Conservation (phyloP, 2,797 vertebrate genomes). For the Percopsis omiscomaycus region DNA sequence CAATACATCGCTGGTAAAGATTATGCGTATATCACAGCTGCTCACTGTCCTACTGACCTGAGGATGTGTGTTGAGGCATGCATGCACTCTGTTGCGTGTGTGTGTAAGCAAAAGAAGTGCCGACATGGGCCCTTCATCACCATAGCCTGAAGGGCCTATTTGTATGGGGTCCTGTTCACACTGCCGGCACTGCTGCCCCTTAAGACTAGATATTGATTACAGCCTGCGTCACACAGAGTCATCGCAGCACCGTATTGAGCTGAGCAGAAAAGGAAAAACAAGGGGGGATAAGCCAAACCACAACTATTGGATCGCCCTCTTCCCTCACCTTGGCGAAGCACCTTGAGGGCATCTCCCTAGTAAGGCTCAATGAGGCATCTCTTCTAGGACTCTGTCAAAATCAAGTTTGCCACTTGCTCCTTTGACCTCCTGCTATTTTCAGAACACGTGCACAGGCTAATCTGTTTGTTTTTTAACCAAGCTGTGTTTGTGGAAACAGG, state of each 20-base stretch:
- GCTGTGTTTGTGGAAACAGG: slow-evolving; percentile 39
- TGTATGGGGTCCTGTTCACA: slow-evolving; percentile 25
- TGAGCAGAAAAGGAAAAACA: slow-evolving; percentile 22
- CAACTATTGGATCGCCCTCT: slow-evolving; percentile 13
- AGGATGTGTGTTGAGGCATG: slow-evolving; percentile 1
- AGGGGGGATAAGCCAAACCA: slow-evolving; percentile 22
- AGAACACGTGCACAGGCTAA: slow-evolving; percentile 25
- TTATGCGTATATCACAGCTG: slow-evolving; percentile 35
- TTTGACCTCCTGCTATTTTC: slow-evolving; percentile 51
- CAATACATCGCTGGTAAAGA: slow-evolving; percentile 25
- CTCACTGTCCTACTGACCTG: slow-evolving; percentile 40
- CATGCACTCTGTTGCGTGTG: not conserved
- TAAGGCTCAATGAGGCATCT: slow-evolving; percentile 8
- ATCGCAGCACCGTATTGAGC: slow-evolving; percentile 61
- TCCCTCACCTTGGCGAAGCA: slow-evolving; percentile 15
- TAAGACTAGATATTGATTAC: slow-evolving; percentile 66
- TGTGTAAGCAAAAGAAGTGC: slow-evolving; percentile 9
- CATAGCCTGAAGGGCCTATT: slow-evolving; percentile 32
- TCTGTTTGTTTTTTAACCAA: slow-evolving; percentile 40
- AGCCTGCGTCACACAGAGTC: slow-evolving; percentile 56
- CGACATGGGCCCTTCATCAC: slow-evolving; percentile 31
- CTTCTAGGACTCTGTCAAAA: slow-evolving; percentile 14
- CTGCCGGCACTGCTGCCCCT: slow-evolving; percentile 50
- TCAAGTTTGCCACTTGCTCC: slow-evolving; percentile 5
- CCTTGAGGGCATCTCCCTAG: not conserved